Percentiles rank a stretch among this genome's conserved stretches.
Evolutionary conservation across 1,140 invertebrate genomes (phyloP).

Genomic region (Drosophila pandora): DNA sequence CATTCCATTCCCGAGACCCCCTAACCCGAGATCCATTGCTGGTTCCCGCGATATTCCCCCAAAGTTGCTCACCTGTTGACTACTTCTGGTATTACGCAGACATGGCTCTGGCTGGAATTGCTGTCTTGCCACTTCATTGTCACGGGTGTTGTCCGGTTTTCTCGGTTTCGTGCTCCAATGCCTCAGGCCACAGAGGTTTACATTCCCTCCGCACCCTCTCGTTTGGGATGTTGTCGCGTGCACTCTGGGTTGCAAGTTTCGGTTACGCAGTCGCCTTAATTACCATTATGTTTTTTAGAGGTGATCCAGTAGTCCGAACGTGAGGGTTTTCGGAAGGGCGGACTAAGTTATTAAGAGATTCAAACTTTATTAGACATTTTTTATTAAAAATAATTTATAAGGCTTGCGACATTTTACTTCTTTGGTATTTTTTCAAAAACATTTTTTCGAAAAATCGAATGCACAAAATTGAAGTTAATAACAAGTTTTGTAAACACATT

Average conservation of each 20-base stretch:
- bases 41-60: constrained; percentile 13
- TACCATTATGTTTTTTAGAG: constrained; percentile 26
- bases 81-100: constrained; percentile 80
- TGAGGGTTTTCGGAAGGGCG: not conserved
- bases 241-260: constrained; percentile 57
- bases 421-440: no score
- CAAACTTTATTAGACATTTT: no score
- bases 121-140: constrained; percentile 60
- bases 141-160: constrained; percentile 58
- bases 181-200: constrained; percentile 16
- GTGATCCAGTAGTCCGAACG: not conserved
- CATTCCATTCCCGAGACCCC: not conserved
- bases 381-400: no score
- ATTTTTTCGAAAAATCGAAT: no score
- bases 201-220: not conserved
- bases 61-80: constrained; percentile 76
- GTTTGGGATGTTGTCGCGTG: constrained; percentile 23
- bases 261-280: constrained; percentile 71
- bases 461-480: no score
- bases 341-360: no score
- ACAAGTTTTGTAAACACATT: no score
- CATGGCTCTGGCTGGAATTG: constrained; percentile 15
- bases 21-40: constrained; percentile 12
- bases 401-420: no score
- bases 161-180: constrained; percentile 49